Percentiles rank a stretch among this genome's conserved stretches.
phyloP scores from a whole-genome alignment of 2,113 vertebrate genomes.

The Heloderma charlesbogerti region DNA sequence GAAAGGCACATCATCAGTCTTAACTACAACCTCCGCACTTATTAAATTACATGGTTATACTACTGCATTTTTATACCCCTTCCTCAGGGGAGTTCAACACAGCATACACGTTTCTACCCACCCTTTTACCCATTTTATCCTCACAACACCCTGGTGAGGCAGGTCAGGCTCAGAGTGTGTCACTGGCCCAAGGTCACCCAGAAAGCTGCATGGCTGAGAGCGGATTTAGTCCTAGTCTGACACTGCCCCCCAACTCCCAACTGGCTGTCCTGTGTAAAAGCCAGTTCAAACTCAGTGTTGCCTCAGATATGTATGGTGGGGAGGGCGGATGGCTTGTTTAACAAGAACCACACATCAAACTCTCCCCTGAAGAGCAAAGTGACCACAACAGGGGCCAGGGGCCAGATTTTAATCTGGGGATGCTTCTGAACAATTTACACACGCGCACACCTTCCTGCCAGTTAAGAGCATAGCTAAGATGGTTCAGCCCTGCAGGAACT shows the following conservation, averaged over 20 bases:
- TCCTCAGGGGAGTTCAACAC: neutral
- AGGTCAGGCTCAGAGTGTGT: neutral
- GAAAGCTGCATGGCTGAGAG: neutral
- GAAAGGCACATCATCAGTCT: neutral
- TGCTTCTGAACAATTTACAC: neutral
- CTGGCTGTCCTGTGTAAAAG: neutral
- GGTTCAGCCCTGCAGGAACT: neutral
- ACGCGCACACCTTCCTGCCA: neutral
- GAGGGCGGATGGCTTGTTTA: neutral
- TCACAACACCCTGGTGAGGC: neutral
- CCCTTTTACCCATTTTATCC: neutral
- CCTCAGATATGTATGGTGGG: neutral
- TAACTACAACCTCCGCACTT: no score
- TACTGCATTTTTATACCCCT: neutral
- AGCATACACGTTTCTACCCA: neutral
- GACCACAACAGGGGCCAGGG: neutral
- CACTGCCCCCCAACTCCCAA: neutral
- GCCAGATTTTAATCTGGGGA: neutral
- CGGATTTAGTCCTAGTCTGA: neutral
- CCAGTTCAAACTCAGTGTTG: neutral
- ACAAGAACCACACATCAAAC: neutral
- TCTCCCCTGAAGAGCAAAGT: neutral
- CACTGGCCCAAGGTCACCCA: neutral
- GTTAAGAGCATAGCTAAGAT: neutral
- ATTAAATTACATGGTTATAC: neutral